These are phyloP conservation scores for Xenentodon cancila DNA, from an alignment of 2,797 vertebrate species.

Conservation along the genomic window DNA sequence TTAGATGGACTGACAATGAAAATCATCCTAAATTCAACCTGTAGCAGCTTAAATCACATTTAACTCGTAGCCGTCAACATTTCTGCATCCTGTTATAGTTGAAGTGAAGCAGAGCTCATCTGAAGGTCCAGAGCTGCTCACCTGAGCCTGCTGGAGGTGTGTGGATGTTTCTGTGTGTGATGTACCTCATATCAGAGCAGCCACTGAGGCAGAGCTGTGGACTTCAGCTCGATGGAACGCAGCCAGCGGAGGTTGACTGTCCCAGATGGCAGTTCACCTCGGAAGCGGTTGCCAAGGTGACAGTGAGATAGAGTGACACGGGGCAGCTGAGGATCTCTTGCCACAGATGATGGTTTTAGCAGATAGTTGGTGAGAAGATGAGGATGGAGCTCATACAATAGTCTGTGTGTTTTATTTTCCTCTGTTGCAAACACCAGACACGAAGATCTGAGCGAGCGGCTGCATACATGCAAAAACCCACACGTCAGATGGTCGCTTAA, in stretches of 20 bases:
- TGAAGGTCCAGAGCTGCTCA: too few relatives aligned
- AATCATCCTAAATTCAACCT: too few relatives aligned
- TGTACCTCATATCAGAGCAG: constrained; percentile 19
- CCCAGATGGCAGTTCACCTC: constrained; percentile 88
- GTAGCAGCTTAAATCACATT: too few relatives aligned
- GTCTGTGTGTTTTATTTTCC: background rate
- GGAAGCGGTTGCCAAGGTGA: constrained; percentile 89
- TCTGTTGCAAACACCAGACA: constrained; percentile 3
- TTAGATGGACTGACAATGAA: too few relatives aligned
- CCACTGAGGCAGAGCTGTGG: constrained; percentile 72
- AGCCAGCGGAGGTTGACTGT: constrained; percentile 86
- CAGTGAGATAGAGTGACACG: constrained; percentile 81
- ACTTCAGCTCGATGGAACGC: constrained; percentile 78
- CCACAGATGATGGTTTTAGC: constrained; percentile 90
- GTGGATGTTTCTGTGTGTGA: too few relatives aligned
- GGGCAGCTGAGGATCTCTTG: constrained; percentile 82
- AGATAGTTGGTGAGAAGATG: constrained; percentile 78
- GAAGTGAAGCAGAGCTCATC: too few relatives aligned
- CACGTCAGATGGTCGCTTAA: too few relatives aligned
- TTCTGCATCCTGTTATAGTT: too few relatives aligned
- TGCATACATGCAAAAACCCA: background rate
- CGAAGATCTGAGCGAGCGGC: too few relatives aligned
- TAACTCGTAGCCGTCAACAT: too few relatives aligned
- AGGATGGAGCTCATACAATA: constrained; percentile 37
- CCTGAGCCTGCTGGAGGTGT: too few relatives aligned